phyloP scores from a whole-genome alignment of 1,140 invertebrate genomes.

The Maconellicoccus hirsutus region DNA sequence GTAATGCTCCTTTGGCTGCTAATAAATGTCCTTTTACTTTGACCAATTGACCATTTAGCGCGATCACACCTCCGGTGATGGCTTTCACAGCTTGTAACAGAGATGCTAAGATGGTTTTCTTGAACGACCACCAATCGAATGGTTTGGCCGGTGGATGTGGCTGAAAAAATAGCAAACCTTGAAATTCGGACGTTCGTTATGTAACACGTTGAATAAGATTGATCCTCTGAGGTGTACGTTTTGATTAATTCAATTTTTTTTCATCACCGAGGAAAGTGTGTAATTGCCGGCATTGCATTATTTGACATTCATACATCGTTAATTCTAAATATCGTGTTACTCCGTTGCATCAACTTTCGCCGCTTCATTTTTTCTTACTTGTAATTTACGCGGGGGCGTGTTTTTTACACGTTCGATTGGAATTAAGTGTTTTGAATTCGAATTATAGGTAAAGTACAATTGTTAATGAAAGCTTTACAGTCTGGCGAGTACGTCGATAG shows the following conservation, averaged over 20 bases:
- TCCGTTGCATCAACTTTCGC: not conserved
- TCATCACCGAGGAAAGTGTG: slow-evolving; percentile 7
- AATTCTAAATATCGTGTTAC: not conserved
- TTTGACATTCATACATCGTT: slow-evolving; percentile 1
- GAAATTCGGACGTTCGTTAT: not conserved
- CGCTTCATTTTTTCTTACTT: not conserved
- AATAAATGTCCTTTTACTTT: slow-evolving; percentile 67
- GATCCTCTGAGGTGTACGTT: too few relatives aligned
- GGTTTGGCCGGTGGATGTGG: slow-evolving; percentile 34
- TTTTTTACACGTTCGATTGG: too few relatives aligned
- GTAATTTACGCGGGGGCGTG: too few relatives aligned
- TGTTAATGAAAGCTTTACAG: too few relatives aligned
- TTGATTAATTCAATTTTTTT: not conserved
- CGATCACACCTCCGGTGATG: slow-evolving; percentile 68
- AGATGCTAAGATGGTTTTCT: slow-evolving; percentile 65
- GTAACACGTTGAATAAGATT: not conserved
- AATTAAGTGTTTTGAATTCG: too few relatives aligned
- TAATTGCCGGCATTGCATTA: not conserved
- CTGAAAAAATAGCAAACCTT: not conserved
- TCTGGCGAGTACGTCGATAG: too few relatives aligned
- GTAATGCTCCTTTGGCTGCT: slow-evolving; percentile 56
- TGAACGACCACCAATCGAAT: slow-evolving; percentile 60
- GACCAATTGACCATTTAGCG: slow-evolving; percentile 68
- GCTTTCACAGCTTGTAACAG: slow-evolving; percentile 71
- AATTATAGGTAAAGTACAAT: too few relatives aligned